phyloP scores from a whole-genome alignment of 2,797 vertebrate genomes.

The Arnoldichthys spilopterus region DNA sequence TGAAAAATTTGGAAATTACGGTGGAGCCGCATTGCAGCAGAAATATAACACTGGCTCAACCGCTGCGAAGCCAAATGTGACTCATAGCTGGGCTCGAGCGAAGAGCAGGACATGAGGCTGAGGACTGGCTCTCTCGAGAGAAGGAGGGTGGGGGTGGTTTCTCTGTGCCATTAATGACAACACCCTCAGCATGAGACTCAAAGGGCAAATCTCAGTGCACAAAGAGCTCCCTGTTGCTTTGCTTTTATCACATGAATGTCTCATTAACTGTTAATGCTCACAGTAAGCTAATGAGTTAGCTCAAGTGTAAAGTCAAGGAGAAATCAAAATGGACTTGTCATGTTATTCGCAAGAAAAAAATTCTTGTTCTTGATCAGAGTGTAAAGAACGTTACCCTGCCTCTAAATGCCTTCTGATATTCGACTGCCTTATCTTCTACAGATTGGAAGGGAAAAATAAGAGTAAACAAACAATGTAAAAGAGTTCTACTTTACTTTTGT shows the following conservation, averaged over 20 bases:
- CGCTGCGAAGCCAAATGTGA: slow-evolving; percentile 30
- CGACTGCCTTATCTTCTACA: too few relatives aligned
- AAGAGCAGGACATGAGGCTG: slow-evolving; percentile 20
- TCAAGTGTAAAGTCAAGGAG: too few relatives aligned
- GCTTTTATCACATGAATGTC: neutral
- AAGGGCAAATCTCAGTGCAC: slow-evolving; percentile 4
- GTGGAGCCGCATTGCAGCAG: slow-evolving; percentile 15
- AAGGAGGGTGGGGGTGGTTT: slow-evolving; percentile 33
- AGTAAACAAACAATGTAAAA: too few relatives aligned
- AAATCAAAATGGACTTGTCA: too few relatives aligned
- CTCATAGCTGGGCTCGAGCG: slow-evolving; percentile 26
- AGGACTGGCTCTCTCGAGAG: slow-evolving; percentile 24
- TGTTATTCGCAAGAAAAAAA: too few relatives aligned
- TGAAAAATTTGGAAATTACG: slow-evolving; percentile 20
- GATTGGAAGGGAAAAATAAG: too few relatives aligned
- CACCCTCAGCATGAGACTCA: slow-evolving; percentile 4
- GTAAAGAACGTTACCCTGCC: too few relatives aligned
- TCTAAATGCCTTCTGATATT: too few relatives aligned
- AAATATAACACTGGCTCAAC: slow-evolving; percentile 11
- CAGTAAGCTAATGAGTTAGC: too few relatives aligned
- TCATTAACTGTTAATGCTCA: neutral
- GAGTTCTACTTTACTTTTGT: too few relatives aligned
- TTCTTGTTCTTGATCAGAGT: too few relatives aligned
- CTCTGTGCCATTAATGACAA: slow-evolving; percentile 46
- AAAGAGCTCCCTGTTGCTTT: neutral